Percentiles rank a stretch among this genome's conserved stretches.
Evolutionary conservation across 1,140 invertebrate species (phyloP).

Genomic region (Planococcus citri): DNA sequence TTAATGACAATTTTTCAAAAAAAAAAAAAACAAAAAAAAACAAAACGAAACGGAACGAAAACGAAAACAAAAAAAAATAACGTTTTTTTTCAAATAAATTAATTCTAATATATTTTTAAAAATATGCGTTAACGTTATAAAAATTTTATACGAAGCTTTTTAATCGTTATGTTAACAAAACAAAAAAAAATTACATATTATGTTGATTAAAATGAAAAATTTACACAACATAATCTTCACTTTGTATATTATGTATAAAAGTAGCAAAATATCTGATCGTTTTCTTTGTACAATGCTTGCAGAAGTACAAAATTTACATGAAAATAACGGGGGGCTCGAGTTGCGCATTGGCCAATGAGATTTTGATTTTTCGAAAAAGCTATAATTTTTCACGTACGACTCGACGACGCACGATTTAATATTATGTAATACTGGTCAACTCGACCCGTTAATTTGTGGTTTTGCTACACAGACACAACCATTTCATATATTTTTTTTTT

Average conservation of each 20-base stretch:
- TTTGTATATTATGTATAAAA: not conserved
- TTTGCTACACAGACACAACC: conserved; percentile 1
- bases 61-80: no score
- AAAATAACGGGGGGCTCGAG: not conserved
- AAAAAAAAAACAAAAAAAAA: no score
- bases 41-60: no score
- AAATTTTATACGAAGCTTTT: not conserved
- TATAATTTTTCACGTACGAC: no score
- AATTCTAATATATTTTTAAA: not conserved
- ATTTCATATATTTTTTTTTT: no score
- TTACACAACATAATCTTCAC: not conserved
- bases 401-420: no score
- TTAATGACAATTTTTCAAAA: not conserved
- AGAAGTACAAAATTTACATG: not conserved
- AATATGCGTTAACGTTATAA: not conserved
- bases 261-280: conserved; percentile 3
- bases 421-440: no score
- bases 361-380: no score
- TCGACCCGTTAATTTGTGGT: not conserved
- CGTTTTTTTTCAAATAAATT: not conserved
- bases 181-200: not conserved
- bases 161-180: not conserved
- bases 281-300: conserved; percentile 2
- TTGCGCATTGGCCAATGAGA: not conserved
- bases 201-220: not conserved